These are phyloP conservation scores for Bos taurus DNA, from an alignment of 2,113 vertebrate genomes.

Conservation along the genomic window DNA sequence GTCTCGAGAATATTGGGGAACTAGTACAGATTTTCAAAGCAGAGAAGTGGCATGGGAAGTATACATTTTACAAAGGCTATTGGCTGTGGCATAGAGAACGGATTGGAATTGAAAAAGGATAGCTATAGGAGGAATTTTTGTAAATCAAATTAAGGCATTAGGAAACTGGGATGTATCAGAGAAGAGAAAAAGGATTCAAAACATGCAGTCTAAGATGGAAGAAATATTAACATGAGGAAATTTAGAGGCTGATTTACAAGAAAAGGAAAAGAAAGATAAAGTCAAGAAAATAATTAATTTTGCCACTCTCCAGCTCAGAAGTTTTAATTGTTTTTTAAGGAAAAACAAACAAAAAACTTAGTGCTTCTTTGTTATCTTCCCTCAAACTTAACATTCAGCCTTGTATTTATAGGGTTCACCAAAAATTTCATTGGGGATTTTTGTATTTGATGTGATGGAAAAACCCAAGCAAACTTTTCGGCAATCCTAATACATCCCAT, in stretches of 20 bases:
- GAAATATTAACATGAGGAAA: not conserved
- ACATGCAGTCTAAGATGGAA: not conserved
- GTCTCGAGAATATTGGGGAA: not conserved
- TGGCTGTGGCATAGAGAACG: not conserved
- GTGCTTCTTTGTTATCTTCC: not conserved
- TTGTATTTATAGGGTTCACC: not conserved
- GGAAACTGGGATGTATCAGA: not conserved
- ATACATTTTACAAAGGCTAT: not conserved
- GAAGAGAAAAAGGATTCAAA: not conserved
- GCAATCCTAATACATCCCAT: not conserved
- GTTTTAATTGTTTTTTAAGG: not conserved
- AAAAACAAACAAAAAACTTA: not conserved
- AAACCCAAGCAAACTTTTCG: not conserved
- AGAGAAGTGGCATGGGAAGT: not conserved
- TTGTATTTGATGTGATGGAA: not conserved
- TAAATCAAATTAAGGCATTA: not conserved
- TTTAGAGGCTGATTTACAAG: not conserved
- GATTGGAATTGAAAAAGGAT: not conserved
- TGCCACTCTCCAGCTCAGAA: not conserved
- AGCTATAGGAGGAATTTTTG: not conserved
- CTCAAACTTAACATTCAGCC: not conserved
- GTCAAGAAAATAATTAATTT: not conserved
- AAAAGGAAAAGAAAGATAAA: not conserved
- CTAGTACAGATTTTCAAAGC: not conserved
- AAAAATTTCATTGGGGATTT: not conserved